phyloP scores from a whole-genome alignment of 2,113 vertebrate species.

The Camelus bactrianus region DNA sequence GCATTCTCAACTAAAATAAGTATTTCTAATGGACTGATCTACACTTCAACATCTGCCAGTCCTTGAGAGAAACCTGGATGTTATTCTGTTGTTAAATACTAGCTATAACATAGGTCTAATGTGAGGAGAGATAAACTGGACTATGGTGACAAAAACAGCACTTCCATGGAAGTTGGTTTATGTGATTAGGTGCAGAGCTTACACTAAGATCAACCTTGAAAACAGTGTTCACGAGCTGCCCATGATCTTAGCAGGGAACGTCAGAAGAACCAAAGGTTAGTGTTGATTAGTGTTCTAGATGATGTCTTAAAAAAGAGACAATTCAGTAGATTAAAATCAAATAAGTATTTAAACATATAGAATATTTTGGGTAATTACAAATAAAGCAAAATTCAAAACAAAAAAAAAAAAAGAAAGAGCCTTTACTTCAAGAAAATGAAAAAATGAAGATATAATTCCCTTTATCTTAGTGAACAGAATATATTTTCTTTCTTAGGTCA shows the following conservation, averaged over 20 bases:
- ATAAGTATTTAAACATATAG: conserved; percentile 38
- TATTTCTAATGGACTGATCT: conserved; percentile 9
- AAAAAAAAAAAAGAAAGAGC: not conserved
- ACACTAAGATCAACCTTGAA: not conserved
- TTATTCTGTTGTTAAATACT: conserved; percentile 3
- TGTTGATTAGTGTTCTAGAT: not conserved
- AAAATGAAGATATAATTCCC: not conserved
- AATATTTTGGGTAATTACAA: conserved; percentile 29
- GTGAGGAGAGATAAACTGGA: not conserved
- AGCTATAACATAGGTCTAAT: not conserved
- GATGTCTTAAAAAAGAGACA: conserved; percentile 10
- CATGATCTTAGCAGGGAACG: not conserved
- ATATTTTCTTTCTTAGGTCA: not conserved
- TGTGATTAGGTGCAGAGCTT: not conserved
- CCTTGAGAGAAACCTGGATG: not conserved
- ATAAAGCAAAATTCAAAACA: not conserved
- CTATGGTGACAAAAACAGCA: not conserved
- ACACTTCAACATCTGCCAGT: not conserved
- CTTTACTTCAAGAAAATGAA: not conserved
- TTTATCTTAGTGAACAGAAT: conserved; percentile 11
- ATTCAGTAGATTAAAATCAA: conserved; percentile 34
- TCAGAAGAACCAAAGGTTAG: not conserved
- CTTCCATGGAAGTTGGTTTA: not conserved
- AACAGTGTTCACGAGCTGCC: not conserved
- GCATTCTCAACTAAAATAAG: not conserved